Base-by-base conservation (phyloP, 2,113 vertebrate species). In the Alces alces region DNA sequence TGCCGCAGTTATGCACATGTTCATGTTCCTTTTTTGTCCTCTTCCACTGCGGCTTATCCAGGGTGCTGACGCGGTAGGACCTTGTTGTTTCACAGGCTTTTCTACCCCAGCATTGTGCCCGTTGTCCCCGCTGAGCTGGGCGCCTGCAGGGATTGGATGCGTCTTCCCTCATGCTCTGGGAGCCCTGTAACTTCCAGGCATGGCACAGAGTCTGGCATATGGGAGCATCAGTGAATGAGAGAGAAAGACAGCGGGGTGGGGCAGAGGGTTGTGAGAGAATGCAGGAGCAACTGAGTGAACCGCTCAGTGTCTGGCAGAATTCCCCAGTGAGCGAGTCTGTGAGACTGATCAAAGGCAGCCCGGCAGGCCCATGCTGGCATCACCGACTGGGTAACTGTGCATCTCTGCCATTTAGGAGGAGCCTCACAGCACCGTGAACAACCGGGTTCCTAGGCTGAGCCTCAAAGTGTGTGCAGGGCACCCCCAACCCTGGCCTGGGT, bases 341-440 rank as follows among this genome's bases (percentile, higher is more conserved):
- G 14, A 78, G 17, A 58, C 80, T 96, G 80, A 95, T 80, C 66
- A 58, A 85, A 85, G 79, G 64, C 90, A 73, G 76, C 87, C 50
- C n/a, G 28, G 57, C 39, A 43, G 57, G 47, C 70, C 45, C 25
- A 60, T 52, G 45, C 73, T 80, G 79, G 52, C 36, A 47, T 93
- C 55, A 28, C 80, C 33, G 25, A 55, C 70, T 60, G 15, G 76
- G 70, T 61, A 39, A 66, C 92, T 52, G 84, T 52, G 84, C 70
- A 45, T 86, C 50, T 60, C 70, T 66, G 39, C 23, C 28, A 1
- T 8, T 92, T 36, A 88, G 17, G 80, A 60, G 73, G 78, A 43
- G 30, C 23, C 43, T 27, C 30, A 2, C 19, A 3, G 95, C 39
- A 10, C 86, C 27, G 4, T 33, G 36, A 64, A 73, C 1, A 25